A percentile compares a stretch with the other conserved stretches of the same genome.
Conservation (phyloP, 2,797 vertebrate genomes). For the Mareca penelope region DNA sequence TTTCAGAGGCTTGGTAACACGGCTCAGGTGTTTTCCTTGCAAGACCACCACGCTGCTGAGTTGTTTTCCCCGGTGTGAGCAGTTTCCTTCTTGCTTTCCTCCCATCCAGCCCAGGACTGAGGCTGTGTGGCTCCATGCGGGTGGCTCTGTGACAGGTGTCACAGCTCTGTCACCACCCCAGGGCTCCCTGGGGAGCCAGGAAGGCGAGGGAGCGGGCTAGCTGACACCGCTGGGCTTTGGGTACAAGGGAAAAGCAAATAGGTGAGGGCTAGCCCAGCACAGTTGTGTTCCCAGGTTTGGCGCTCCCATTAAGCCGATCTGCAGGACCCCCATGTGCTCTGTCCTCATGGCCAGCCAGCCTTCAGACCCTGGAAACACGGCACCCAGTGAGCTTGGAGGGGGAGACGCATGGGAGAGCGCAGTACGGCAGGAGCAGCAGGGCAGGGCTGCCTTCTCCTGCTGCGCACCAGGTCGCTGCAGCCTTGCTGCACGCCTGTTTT, state of each 20-base stretch:
- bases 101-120: fast-evolving
- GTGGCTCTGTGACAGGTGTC: fast-evolving
- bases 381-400: background rate
- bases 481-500: background rate
- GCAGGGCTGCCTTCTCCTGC: background rate
- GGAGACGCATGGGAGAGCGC: background rate
- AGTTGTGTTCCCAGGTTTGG: background rate
- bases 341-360: background rate
- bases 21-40: background rate
- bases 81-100: background rate
- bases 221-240: background rate
- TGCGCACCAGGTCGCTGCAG: background rate
- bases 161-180: background rate
- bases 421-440: fast-evolving
- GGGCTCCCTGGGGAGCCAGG: background rate
- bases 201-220: background rate
- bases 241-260: background rate
- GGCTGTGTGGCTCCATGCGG: fast-evolving
- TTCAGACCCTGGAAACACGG: background rate
- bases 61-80: background rate
- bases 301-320: background rate
- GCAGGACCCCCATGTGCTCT: background rate
- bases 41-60: background rate
- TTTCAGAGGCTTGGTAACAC: background rate
- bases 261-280: background rate